phyloP scores from a whole-genome alignment of 2,888 invertebrate species.

The Phanerotoma sp. region DNA sequence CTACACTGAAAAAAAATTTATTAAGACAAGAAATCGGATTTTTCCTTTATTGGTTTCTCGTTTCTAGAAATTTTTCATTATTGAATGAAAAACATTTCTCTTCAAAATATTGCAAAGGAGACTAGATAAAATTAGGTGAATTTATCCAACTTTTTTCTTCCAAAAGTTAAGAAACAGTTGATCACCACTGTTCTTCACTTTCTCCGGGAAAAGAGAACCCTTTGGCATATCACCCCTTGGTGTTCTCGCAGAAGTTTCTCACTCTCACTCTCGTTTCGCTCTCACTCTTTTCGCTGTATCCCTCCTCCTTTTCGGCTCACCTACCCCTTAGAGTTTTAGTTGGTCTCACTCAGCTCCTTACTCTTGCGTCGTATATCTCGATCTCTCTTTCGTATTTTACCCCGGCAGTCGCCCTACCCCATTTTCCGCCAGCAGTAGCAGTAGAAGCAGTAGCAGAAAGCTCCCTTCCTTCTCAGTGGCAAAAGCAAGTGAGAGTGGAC shows the following conservation, averaged over 20 bases:
- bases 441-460: too few relatives aligned
- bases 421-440: too few relatives aligned
- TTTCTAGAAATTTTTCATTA: too few relatives aligned
- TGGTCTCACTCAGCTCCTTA: constrained; percentile 8
- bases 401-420: constrained; percentile 19
- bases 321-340: constrained; percentile 2
- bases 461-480: constrained; percentile 32
- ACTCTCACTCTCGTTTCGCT: constrained; percentile 55
- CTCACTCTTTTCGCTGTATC: constrained; percentile 35
- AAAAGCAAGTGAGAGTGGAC: constrained; percentile 54
- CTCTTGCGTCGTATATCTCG: constrained; percentile 19
- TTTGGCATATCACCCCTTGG: constrained; percentile 53
- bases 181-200: constrained; percentile 55
- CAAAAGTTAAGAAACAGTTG: constrained; percentile 37
- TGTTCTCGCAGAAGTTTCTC: constrained; percentile 45
- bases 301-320: constrained; percentile 8
- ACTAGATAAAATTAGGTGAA: too few relatives aligned
- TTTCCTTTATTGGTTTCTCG: too few relatives aligned
- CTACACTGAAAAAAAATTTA: too few relatives aligned
- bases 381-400: constrained; percentile 24
- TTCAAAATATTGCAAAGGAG: too few relatives aligned
- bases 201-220: constrained; percentile 50
- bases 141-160: too few relatives aligned
- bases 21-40: too few relatives aligned
- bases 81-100: too few relatives aligned